Evolutionary conservation across 2,113 vertebrate genomes (phyloP), one percentile per base, ranked within the genome.

Genomic region (Corapipo altera): DNA sequence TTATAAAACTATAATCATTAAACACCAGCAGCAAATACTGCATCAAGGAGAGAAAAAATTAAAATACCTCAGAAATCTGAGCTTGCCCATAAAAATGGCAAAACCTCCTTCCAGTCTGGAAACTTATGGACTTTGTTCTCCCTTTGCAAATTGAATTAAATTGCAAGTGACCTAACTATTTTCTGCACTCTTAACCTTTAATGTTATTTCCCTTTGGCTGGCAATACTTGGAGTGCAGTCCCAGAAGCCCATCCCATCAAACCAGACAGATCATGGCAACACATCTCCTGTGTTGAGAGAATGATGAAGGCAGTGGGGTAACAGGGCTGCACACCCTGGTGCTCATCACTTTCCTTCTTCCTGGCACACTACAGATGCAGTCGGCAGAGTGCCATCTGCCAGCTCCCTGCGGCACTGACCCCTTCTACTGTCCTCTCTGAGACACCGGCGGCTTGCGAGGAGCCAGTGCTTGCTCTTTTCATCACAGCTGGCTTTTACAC

Each of bases 371-470:
- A 24, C 14, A 20, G 70, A 81, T 46, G 65, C 39, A 71, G 39
- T 48, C 1, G 0, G 52, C 41, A n/a, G n/a, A 48, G 61, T 51
- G 54, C 22, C 39, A 57, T n/a, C 76, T 81, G 72, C 41, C 1
- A 0, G 41, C 28, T 15, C 46, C 55, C 70, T n/a, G 41, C 1
- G 3, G 46, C 1, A 0, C 64, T 4, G 3, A 27, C 44, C 33
- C 1, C 1, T 66, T 43, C 72, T 59, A n/a, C 9, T n/a, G 33
- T 15, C 0, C 9, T 88, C 57, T 37, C 52, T 0, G 2, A 35
- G 77, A 71, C 22, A 58, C 8, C 39, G 43, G 44, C 0, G 0
- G 15, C 51, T 33, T 4, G 1, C n/a, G 54, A 70, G 59, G 76
- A 84, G 55, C 15, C 19, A 6, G 55, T 5, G 7, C 12, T 39